Percentiles rank a stretch among this genome's conserved stretches.
These are phyloP conservation scores for Dolichotis patagonum DNA, from an alignment of 2,113 vertebrate genomes.

Conservation along the genomic window DNA sequence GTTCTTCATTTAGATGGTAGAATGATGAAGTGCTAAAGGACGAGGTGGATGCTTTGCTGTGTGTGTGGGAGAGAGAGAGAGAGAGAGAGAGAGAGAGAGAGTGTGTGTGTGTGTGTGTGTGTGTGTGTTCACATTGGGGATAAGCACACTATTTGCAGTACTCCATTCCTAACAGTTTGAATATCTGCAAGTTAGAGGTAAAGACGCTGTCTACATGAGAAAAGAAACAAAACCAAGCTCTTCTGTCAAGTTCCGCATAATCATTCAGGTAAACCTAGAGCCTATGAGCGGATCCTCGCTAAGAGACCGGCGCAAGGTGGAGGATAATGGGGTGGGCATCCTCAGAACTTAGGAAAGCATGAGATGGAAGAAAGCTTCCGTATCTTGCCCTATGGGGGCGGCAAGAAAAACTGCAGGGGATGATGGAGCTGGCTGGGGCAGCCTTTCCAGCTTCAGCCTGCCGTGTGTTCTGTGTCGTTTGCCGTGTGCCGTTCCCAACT, in stretches of 20 bases:
- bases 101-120: background rate
- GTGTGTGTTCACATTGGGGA: background rate
- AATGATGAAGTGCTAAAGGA: background rate
- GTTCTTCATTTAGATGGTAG: background rate
- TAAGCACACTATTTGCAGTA: background rate
- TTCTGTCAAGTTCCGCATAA: background rate
- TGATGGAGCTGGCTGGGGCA: fast-evolving
- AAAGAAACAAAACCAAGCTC: background rate
- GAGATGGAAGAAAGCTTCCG: background rate
- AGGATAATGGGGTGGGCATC: background rate
- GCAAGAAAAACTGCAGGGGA: background rate
- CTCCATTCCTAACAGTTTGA: background rate
- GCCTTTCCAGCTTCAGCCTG: fast-evolving
- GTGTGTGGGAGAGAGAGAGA: too few relatives aligned
- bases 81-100: too few relatives aligned
- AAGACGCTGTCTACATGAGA: background rate
- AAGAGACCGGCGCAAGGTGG: background rate
- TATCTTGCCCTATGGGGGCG: background rate
- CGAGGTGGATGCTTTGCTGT: background rate
- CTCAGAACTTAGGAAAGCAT: background rate
- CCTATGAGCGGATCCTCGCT: background rate
- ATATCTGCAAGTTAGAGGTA: background rate
- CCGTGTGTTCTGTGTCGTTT: too few relatives aligned
- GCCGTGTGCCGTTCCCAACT: background rate
- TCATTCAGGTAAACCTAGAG: background rate